Base-by-base conservation (phyloP, 2,113 vertebrate genomes). In the Emydura subglobosa region DNA sequence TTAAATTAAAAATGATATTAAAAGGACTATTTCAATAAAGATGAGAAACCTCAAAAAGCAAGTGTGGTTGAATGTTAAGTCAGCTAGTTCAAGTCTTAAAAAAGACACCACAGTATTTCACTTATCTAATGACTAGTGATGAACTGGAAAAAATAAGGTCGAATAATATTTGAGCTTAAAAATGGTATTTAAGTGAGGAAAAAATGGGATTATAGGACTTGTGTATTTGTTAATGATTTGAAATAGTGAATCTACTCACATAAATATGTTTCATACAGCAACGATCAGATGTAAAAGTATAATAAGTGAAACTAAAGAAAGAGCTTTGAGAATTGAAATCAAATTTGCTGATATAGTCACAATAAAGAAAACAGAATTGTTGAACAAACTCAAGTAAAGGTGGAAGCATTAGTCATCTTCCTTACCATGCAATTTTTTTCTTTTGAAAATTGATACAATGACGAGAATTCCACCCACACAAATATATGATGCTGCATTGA, bases 1-100 rank as follows among this genome's bases (percentile, higher is more conserved):
- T 97, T 98, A 97, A 98, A 98, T 98, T 98, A 98, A 98, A 97
- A 96, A 96, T 97, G 98, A 97, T 97, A 98, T 98, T 98, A 98
- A 98, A 98, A 98, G 96, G 95, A 90, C 96, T 95, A 95, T 98
- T 98, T 98, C 95, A 96, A 86, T 97, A 94, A 97, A 96, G 97
- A 97, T 96, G 86, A 19, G 89, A 97, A 97, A 93, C 89, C 95
- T 97, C 97, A 89, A 94, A 96, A 97, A 97, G 97, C 72, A 95
- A 76, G 87, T 47, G 59, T 50, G 93, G 91, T 93, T 95, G 96
- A 97, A 95, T 93, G 93, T 76, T 92, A 93, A 92, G 96, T 93
- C 96, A 88, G 93, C 87, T 53, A 83, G 54, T 93, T 85, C 91
- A 80, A 10, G 82, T 50, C 82, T 97, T 94, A 74, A 94, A 93